These are phyloP conservation scores for Heliconius hermathena DNA, from an alignment of 1,140 invertebrate genomes.

Conservation along the genomic window DNA sequence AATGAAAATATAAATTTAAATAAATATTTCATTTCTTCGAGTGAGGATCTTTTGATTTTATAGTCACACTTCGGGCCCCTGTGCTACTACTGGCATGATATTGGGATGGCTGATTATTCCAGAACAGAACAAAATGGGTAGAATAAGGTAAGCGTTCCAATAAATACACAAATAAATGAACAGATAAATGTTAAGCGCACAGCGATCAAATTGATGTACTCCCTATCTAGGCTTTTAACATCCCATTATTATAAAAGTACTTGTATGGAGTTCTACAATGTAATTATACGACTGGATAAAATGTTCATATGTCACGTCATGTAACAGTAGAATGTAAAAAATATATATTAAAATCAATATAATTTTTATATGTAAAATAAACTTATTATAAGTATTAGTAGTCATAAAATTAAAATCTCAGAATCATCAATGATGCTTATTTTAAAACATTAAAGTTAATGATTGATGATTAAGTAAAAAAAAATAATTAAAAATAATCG, in stretches of 20 bases:
- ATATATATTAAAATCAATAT: neutral
- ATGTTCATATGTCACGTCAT: neutral
- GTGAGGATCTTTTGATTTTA: too few species aligned
- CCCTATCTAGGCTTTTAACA: constrained; percentile 1
- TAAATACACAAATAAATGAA: neutral
- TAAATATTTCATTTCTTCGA: too few species aligned
- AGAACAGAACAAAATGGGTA: neutral
- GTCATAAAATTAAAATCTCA: too few species aligned
- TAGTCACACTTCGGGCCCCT: too few species aligned
- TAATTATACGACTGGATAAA: neutral
- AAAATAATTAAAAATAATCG: too few species aligned
- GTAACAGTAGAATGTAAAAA: neutral
- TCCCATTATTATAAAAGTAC: constrained; percentile 1
- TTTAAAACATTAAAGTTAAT: too few species aligned
- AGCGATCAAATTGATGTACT: neutral
- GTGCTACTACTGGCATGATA: too few species aligned
- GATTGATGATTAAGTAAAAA: too few species aligned
- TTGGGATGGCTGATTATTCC: neutral
- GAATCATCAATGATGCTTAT: neutral
- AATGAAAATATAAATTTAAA: too few species aligned
- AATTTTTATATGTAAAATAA: too few species aligned
- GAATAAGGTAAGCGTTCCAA: neutral
- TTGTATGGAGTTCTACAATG: neutral
- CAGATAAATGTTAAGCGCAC: constrained; percentile 1
- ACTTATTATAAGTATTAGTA: too few species aligned